These are phyloP conservation scores for Orthosia incerta DNA, from an alignment of 2,888 invertebrate species.

Conservation along the genomic window DNA sequence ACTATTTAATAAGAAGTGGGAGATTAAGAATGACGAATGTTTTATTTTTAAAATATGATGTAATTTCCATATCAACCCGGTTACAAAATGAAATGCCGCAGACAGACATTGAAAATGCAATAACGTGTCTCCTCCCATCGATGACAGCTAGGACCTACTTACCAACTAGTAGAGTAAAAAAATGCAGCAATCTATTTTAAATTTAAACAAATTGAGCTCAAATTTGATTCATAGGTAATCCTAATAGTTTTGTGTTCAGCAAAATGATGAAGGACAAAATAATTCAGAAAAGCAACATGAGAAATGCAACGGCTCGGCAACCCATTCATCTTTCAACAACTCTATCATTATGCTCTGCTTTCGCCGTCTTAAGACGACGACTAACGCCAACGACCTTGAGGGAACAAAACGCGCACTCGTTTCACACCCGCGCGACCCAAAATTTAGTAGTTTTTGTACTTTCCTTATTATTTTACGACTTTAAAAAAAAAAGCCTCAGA, in stretches of 20 bases:
- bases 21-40: constrained; percentile 35
- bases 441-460: too few species aligned
- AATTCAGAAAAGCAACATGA: neutral
- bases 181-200: constrained; percentile 1
- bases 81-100: constrained; percentile 11
- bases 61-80: constrained; percentile 9
- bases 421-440: too few species aligned
- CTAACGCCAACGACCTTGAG: too few species aligned
- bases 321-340: neutral
- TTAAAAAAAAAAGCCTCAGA: too few species aligned
- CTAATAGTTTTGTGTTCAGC: neutral
- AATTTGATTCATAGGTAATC: neutral
- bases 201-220: neutral
- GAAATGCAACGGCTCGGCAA: neutral
- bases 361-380: too few species aligned
- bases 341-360: constrained; percentile 10
- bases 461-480: too few species aligned
- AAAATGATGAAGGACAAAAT: neutral
- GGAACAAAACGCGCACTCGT: too few species aligned
- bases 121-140: neutral
- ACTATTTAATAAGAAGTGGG: constrained; percentile 23
- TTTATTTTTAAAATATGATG: constrained; percentile 40
- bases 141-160: neutral
- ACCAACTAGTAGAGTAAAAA: neutral
- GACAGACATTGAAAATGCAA: neutral